These are phyloP conservation scores for Atherinomorus stipes DNA, from an alignment of 2,113 vertebrate genomes.

Conservation along the genomic window DNA sequence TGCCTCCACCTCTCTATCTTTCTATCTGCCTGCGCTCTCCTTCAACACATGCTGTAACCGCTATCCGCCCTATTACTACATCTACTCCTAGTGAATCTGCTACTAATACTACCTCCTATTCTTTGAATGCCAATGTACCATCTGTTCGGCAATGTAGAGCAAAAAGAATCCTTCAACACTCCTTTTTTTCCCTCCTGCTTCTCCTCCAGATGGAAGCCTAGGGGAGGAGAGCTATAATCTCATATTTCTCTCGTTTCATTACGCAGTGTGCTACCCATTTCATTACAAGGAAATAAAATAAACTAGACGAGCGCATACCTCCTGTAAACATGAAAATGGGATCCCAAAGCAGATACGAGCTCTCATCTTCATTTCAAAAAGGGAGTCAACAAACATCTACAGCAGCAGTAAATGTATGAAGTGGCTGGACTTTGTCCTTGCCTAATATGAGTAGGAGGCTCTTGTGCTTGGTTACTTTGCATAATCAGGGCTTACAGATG, in stretches of 20 bases:
- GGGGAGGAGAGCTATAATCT: constrained; percentile 33
- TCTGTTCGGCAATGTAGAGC: constrained; percentile 48
- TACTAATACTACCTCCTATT: constrained; percentile 21
- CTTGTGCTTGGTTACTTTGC: constrained; percentile 28
- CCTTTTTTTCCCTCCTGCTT: background rate
- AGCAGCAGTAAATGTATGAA: constrained; percentile 2
- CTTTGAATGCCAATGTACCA: constrained; percentile 36
- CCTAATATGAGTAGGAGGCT: constrained; percentile 16
- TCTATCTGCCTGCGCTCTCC: constrained; percentile 6
- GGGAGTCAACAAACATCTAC: constrained; percentile 45
- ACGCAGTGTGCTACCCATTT: constrained; percentile 41
- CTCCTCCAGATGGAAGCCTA: constrained; percentile 38
- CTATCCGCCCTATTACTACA: constrained; percentile 5
- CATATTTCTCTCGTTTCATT: constrained; percentile 49
- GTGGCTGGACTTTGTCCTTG: constrained; percentile 17
- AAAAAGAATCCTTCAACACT: constrained; percentile 22
- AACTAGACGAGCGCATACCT: constrained; percentile 25
- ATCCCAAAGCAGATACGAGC: constrained; percentile 43
- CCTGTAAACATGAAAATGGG: constrained; percentile 41
- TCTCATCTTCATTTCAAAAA: constrained; percentile 54
- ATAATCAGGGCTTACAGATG: background rate
- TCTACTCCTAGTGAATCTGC: constrained; percentile 6
- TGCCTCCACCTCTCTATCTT: constrained; percentile 26
- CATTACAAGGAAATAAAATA: constrained; percentile 59
- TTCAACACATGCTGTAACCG: constrained; percentile 19